Conservation (phyloP, 2,888 invertebrate species). For the Macrophya alboannulata region DNA sequence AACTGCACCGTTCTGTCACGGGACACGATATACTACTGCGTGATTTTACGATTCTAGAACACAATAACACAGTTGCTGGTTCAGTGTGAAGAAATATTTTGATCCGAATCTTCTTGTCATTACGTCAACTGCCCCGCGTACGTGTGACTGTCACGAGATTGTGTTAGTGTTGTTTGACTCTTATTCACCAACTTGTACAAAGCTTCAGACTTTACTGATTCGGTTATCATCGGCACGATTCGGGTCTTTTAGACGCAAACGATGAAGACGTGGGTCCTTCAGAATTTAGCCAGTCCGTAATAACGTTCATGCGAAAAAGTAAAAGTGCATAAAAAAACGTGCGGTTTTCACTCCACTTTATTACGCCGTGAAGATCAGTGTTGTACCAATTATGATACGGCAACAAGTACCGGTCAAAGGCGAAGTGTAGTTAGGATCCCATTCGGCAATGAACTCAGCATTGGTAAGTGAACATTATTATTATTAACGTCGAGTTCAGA, state of each 20-base stretch:
- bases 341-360: background rate
- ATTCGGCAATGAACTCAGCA: too few species aligned
- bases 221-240: conserved; percentile 28
- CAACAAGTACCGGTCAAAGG: too few species aligned
- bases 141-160: background rate
- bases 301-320: background rate
- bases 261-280: background rate
- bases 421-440: too few species aligned
- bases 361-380: background rate
- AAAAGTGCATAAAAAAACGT: background rate
- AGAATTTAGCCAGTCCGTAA: background rate
- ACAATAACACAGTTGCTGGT: background rate
- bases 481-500: too few species aligned
- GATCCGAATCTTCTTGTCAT: conserved; percentile 15
- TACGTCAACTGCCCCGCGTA: background rate
- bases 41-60: background rate
- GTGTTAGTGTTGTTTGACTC: background rate
- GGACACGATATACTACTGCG: conserved; percentile 9
- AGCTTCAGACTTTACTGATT: conserved; percentile 23
- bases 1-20: background rate
- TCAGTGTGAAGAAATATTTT: background rate
- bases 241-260: background rate
- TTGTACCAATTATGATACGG: background rate
- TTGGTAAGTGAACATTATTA: too few species aligned
- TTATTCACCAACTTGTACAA: background rate